Evolutionary conservation across 2,113 vertebrate genomes (phyloP).

Genomic region (Gadus macrocephalus): DNA sequence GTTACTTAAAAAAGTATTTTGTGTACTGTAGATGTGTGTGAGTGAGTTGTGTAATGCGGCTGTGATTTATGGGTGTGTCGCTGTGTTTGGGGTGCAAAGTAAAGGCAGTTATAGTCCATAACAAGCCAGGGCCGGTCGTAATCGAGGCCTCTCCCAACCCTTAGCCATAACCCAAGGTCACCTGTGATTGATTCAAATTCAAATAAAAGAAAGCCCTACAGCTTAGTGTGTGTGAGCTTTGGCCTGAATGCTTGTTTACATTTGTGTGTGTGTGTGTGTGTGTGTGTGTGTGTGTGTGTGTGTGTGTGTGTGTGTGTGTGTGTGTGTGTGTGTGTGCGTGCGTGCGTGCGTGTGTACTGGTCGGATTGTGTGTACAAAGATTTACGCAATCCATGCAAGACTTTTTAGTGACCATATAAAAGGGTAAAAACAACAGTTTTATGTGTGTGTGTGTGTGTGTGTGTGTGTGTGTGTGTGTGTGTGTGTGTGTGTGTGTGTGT

Average conservation of each 20-base stretch:
- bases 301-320: no score
- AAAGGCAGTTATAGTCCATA: slow-evolving; percentile 34
- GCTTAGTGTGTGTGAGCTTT: no score
- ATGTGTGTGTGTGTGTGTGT: background rate
- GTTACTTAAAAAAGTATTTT: background rate
- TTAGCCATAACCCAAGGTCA: slow-evolving; percentile 54
- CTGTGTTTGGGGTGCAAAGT: slow-evolving; percentile 10
- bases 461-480: no score
- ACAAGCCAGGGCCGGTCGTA: slow-evolving; percentile 43
- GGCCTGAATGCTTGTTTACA: no score
- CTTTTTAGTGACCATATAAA: no score
- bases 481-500: background rate
- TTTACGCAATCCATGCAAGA: no score
- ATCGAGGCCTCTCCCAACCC: slow-evolving; percentile 50
- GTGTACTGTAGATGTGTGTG: background rate
- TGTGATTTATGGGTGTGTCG: background rate
- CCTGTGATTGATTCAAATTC: slow-evolving; percentile 47
- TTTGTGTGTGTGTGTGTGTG: no score
- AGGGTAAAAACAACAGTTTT: slow-evolving; percentile 10
- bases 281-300: no score
- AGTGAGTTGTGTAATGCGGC: background rate
- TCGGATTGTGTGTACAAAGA: no score
- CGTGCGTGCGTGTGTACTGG: no score
- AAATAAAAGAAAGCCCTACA: slow-evolving; percentile 35
- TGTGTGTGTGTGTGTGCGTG: no score